Conservation (phyloP, 2,888 invertebrate species). For the Lepidocyrtoides sp. region DNA sequence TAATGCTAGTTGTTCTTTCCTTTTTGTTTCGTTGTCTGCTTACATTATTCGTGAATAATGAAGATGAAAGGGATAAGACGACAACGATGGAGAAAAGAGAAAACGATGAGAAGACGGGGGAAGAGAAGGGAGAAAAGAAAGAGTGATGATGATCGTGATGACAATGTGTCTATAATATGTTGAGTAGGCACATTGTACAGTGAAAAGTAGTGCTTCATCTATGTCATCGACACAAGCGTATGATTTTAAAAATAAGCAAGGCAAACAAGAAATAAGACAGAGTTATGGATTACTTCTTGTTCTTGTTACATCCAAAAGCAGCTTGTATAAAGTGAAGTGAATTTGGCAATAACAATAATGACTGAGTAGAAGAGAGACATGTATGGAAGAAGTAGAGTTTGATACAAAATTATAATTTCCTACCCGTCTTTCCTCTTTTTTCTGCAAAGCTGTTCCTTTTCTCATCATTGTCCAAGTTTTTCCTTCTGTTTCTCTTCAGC, state of each 20-base stretch:
- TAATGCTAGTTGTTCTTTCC: conserved; percentile 42
- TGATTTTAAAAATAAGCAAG: conserved; percentile 63
- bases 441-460: conserved; percentile 19
- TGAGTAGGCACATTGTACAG: conserved; percentile 34
- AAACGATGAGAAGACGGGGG: not conserved
- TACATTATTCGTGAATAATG: conserved; percentile 27
- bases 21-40: not conserved
- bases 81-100: not conserved
- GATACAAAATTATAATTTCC: conserved; percentile 68
- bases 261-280: conserved; percentile 64
- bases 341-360: not conserved
- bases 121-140: too few relatives aligned
- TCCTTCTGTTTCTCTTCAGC: conserved; percentile 42
- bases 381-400: not conserved
- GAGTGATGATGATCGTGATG: not conserved
- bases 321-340: not conserved
- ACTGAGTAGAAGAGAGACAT: not conserved
- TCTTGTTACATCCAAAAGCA: conserved; percentile 15
- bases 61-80: conserved; percentile 4
- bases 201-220: conserved; percentile 67
- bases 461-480: not conserved
- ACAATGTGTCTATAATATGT: not conserved
- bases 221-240: conserved; percentile 67
- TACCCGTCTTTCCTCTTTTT: not conserved
- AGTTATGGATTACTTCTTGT: conserved; percentile 65